Base-by-base conservation (phyloP, 2,113 vertebrate species). In the Tenrec ecaudatus region DNA sequence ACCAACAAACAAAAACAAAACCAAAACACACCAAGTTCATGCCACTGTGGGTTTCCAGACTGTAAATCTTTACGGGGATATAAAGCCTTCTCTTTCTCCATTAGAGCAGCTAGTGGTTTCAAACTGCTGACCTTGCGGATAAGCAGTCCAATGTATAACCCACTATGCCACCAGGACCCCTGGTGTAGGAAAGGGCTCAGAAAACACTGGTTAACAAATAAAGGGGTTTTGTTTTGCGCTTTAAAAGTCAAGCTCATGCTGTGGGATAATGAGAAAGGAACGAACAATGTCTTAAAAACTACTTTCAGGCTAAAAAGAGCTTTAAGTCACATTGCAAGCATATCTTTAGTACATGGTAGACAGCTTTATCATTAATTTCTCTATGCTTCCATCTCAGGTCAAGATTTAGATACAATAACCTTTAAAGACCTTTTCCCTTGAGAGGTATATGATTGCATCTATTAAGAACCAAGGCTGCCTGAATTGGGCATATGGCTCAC, bases 171-270 rank as follows among this genome's bases (percentile, higher is more conserved):
- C 9, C 47, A 53, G 47, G 47, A 10, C 47, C 47, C 60, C 40
- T 92, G 33, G 38, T 64, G 69, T 38, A 66, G 73, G 94, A 91
- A 57, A 43, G 31, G 36, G 75, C 31, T 76, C 60, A 88, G 86
- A 94, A 91, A 88, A 92, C 64, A 36, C 47, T 31, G 73, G 20
- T 43, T 79, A 83, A 82, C 57, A 10, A 90, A 81, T 80, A 62
- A 62, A 9, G 88, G 82, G 43, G 10, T 25, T n/a, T 36, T 38
- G 33, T 62, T 62, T 62, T 53, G 47, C 11, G 47, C 47, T 12
- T 53, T 53, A 53, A 53, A 53, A 10, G 47, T 53, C 47, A 53
- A 53, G 47, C 47, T 53, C 47, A 53, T 53, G 12, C 47, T 53
- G 47, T 53, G 12, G 47, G 47, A 53, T n/a, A n/a, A n/a, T 53